Evolutionary conservation across 2,113 vertebrate species (phyloP), one percentile per base, ranked within the genome.

Genomic region (Verasper variegatus): DNA sequence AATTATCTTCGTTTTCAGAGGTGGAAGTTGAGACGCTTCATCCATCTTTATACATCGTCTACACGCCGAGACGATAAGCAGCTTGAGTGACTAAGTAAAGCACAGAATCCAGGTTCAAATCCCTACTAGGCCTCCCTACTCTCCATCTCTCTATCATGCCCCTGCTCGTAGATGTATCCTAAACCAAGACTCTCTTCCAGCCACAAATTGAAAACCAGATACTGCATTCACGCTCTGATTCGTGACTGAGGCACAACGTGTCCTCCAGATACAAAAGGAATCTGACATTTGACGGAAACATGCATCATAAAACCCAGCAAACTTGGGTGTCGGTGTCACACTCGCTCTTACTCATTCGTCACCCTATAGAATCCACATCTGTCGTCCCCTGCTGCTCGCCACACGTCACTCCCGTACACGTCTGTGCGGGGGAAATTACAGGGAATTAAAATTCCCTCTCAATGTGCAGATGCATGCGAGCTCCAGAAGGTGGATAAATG

Each of bases 361-460:
- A 82, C 68, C 80, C 66, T 57, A 27, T 14, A 63, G 56, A 64
- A 75, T 71, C 31, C 56, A n/a, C 83, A 71, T 73, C 78, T 74
- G 74, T 1, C 68, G 47, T 70, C 42, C 23, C 60, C 47, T 18
- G 56, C 73, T 35, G 73, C 66, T 66, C 40, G 51, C 68, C 57
- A 27, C 79, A 26, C 60, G 60, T 66, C 68, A 14, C 67, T 69
- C 59, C 5, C 9, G 7, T 24, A 24, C 49, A 55, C n/a, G 51
- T 49, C 64, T 4, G 62, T 3, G 12, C 52, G 0, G 17, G 6
- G 40, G 8, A 82, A 80, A 85, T 86, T 55, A 68, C 88, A 90
- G 91, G 84, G 88, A 91, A 92, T 89, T 59, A 76, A 84, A 90
- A 72, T 63, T 40, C 73, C 37, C 73, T 68, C 55, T 68, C 68